A percentile compares a stretch with the other conserved stretches of the same genome.
phyloP scores from a whole-genome alignment of 2,113 vertebrate genomes.

The Pseudorhombus dupliciocellatus region DNA sequence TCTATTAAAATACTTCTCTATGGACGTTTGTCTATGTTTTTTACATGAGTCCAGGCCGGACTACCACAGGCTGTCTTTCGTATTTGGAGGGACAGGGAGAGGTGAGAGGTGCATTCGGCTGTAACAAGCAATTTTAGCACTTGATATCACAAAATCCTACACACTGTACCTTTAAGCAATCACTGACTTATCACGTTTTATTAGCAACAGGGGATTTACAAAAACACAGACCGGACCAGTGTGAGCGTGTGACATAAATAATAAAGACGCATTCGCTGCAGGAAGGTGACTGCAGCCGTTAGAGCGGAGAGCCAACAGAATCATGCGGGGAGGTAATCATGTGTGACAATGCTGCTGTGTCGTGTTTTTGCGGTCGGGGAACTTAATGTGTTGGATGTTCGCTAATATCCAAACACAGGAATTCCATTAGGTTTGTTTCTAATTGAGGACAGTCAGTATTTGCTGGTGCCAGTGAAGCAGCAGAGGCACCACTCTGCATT shows the following conservation, averaged over 20 bases:
- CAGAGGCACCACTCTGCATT: background rate
- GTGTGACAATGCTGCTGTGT: background rate
- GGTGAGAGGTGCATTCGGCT: background rate
- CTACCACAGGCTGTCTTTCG: no score
- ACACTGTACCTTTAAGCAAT: no score
- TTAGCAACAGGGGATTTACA: slow-evolving; percentile 4
- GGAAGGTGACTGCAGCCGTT: slow-evolving; percentile 15
- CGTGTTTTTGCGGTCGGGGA: background rate
- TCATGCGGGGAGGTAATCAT: slow-evolving; percentile 25
- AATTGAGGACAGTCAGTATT: background rate
- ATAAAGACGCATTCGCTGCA: slow-evolving; percentile 28
- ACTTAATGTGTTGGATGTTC: background rate
- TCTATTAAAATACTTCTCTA: no score
- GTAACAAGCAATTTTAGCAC: no score
- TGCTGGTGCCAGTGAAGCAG: background rate
- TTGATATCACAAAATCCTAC: no score
- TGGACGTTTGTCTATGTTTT: no score
- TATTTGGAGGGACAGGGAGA: no score
- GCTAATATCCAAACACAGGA: background rate
- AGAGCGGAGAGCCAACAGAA: slow-evolving; percentile 24
- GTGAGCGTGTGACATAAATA: slow-evolving; percentile 12
- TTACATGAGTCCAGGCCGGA: no score
- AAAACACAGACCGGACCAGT: slow-evolving; percentile 8
- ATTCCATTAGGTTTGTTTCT: background rate
- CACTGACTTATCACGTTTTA: slow-evolving; percentile 18